Evolutionary conservation across 2,797 vertebrate species (phyloP).

Genomic region (Tauraco hartlaubi): DNA sequence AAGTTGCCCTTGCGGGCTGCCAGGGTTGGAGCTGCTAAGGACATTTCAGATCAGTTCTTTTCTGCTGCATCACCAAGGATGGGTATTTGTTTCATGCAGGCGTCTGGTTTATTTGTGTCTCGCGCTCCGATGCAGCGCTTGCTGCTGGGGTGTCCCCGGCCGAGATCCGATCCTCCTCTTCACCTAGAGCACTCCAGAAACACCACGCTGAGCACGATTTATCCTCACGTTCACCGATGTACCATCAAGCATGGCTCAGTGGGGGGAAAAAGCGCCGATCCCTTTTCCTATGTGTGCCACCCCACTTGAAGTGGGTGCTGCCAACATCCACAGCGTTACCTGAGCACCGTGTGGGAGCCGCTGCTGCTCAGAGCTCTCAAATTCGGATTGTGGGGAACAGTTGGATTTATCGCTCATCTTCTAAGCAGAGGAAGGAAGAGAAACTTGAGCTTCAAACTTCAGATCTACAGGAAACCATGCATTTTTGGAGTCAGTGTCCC

Average conservation of each 20-base stretch:
- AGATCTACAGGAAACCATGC: background rate
- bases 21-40: background rate
- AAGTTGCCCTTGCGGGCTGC: background rate
- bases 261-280: background rate
- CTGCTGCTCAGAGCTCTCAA: background rate
- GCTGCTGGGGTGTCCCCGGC: background rate
- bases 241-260: accelerated
- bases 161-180: background rate
- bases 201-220: accelerated
- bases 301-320: background rate
- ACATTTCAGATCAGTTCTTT: background rate
- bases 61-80: background rate
- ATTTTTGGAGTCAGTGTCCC: background rate
- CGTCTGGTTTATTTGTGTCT: background rate
- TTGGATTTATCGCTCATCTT: background rate
- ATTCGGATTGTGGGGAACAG: accelerated
- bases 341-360: background rate
- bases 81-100: background rate
- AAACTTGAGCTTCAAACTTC: background rate
- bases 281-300: background rate
- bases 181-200: background rate
- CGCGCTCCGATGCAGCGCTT: background rate
- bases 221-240: background rate
- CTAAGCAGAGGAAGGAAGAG: background rate
- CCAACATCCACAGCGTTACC: background rate